Base-by-base conservation (phyloP, 2,888 invertebrate genomes). In the Nemapogon koenigi region DNA sequence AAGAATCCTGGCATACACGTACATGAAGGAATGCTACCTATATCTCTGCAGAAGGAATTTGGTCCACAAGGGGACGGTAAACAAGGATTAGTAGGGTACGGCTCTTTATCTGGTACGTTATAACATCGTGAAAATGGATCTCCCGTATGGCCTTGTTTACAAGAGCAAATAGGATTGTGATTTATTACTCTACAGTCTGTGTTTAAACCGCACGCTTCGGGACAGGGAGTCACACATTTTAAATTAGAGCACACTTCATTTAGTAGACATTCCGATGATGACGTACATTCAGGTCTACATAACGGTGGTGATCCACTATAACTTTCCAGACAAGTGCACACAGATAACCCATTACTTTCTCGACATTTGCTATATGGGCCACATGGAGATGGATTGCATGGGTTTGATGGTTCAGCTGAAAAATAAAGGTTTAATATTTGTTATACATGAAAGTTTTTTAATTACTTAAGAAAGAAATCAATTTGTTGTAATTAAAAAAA, bases 31-130 rank as follows among this genome's bases (percentile, higher is more conserved):
- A 72, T 56, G 43, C 68, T 73, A 25, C 76, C 69, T 39, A 76
- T 38, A 57, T 80, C 59, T 68, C 75, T 59, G 51, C 88, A 89
- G 54, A 82, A 71, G 2, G 88, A 81, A 53, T 88, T 88, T 25
- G 85, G 78, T 31, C 92, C 91, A 57, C 92, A 92, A 1, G 91
- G 90, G 35, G 89, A 87, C 27, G 90, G 90, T 33, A 84, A 55
- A 51, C 91, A 91, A 26, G 90, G 88, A 62, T 88, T 64, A 3
- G 48, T 33, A 28, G 81, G 7, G 16, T 14, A 27, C 14, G 26
- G 6, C 35, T 30, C 35, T 46, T 49, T 48, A 59, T 44, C 45
- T 62, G 65, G 58, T 71, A 83, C 49, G 54, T 64, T 49, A 41
- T 67, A 64, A 49, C 84, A 84, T 45, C 81, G 67, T 1, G 84